phyloP scores from a whole-genome alignment of 2,113 vertebrate species.

The Coregonus clupeaformis region DNA sequence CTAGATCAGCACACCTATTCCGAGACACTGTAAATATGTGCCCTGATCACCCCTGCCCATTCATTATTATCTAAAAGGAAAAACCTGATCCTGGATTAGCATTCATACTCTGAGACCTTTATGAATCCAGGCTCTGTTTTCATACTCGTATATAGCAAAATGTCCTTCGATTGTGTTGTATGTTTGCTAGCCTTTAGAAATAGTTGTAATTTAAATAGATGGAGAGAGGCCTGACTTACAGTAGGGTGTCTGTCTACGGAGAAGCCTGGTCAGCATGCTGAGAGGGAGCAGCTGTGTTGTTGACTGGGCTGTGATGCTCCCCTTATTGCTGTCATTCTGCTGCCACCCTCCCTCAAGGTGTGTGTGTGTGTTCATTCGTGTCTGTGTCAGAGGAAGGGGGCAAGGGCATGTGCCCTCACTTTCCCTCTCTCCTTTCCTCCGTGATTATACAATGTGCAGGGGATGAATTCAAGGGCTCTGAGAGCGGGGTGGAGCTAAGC shows the following conservation, averaged over 20 bases:
- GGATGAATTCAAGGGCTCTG: slow-evolving; percentile 54
- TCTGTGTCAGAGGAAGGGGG: slow-evolving; percentile 1
- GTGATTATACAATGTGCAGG: slow-evolving; percentile 50
- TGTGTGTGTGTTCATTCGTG: slow-evolving; percentile 34
- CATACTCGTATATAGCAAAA: background rate
- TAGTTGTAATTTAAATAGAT: background rate
- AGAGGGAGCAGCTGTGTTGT: slow-evolving; percentile 36
- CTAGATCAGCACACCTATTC: too few species aligned
- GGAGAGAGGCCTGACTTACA: slow-evolving; percentile 9
- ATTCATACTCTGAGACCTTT: too few species aligned
- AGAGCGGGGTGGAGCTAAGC: slow-evolving; percentile 36
- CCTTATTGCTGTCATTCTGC: slow-evolving; percentile 51
- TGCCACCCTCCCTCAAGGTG: slow-evolving; percentile 9
- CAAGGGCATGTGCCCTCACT: too few species aligned
- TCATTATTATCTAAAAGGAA: too few species aligned
- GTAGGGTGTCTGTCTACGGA: slow-evolving; percentile 23
- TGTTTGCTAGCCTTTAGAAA: background rate
- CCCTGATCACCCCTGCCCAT: too few species aligned
- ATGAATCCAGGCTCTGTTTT: background rate
- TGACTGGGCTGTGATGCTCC: slow-evolving; percentile 43
- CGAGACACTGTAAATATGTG: too few species aligned
- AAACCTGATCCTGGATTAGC: too few species aligned
- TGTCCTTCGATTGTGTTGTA: background rate
- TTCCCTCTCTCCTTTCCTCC: too few species aligned
- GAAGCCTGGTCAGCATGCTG: slow-evolving; percentile 49